Conservation (phyloP, 2,888 invertebrate genomes). For the Baccha elongata region DNA sequence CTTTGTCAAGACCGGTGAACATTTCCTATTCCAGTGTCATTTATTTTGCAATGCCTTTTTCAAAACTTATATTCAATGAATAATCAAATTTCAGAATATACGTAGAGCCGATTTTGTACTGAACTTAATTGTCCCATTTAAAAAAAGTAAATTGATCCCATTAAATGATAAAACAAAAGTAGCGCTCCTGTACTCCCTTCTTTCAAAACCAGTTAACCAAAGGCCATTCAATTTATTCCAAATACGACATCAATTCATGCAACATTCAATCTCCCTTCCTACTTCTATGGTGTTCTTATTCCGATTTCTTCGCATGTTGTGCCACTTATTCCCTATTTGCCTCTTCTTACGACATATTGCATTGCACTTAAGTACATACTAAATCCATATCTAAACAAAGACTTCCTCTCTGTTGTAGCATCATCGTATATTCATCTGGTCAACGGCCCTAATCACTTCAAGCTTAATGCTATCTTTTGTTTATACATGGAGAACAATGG, state of each 20-base stretch:
- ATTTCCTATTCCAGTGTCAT: too few species aligned
- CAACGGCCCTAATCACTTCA: constrained; percentile 19
- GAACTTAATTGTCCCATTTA: constrained; percentile 39
- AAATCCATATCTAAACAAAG: constrained; percentile 25
- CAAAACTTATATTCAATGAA: too few species aligned
- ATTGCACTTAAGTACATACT: constrained; percentile 8
- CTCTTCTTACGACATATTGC: constrained; percentile 26
- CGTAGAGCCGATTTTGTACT: too few species aligned
- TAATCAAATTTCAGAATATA: too few species aligned
- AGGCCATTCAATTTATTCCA: not conserved
- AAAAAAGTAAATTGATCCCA: not conserved
- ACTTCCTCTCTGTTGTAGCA: constrained; percentile 9
- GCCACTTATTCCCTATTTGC: constrained; percentile 15
- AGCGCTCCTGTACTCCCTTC: not conserved
- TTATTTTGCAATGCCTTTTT: too few species aligned
- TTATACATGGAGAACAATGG: constrained; percentile 8
- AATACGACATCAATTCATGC: not conserved
- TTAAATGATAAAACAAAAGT: not conserved
- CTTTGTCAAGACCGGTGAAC: too few species aligned
- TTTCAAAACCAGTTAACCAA: constrained; percentile 13
- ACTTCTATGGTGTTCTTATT: constrained; percentile 22
- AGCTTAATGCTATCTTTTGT: not conserved
- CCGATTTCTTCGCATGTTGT: constrained; percentile 4
- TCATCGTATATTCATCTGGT: constrained; percentile 22
- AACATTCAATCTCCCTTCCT: not conserved